Base-by-base conservation (phyloP, 2,888 invertebrate genomes). In the Gibbula magus region DNA sequence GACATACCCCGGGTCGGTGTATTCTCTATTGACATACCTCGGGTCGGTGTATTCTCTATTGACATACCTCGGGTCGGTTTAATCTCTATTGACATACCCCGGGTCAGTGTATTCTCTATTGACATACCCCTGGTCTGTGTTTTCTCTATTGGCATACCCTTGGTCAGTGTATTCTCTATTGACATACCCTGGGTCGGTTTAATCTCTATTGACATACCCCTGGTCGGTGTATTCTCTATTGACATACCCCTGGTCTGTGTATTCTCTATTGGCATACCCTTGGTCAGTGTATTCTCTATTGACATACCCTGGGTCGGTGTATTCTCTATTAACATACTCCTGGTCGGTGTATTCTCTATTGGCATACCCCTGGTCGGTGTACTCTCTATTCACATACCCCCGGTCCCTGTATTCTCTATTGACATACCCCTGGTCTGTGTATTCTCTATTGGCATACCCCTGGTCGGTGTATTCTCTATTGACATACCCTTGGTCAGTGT, bases 31-130 rank as follows among this genome's bases (percentile, higher is more conserved):
- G n/a, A n/a, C n/a, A 66, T 51, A 66, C 56, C 32, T 98, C 97
- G 78, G 98, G 98, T 89, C 98, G 95, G 91, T 98, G 96, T 79
- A 98, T 97, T 86, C 98, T 95, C 99, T 99, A 99, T n/a, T n/a
- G n/a, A n/a, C n/a, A 66, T 51, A 66, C 56, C 32, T 98, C 97
- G 78, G 98, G 98, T 89, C 98, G 95, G 91, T 98, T 96, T 79
- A 98, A 97, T 86, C 98, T 95, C 99, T 99, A 99, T n/a, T n/a
- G n/a, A n/a, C n/a, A 66, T 51, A 66, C 56, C 32, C 98, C 97
- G 78, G 98, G 98, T 89, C 98, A 95, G 91, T 98, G 96, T 79
- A 98, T 97, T 86, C 98, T 95, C 99, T 99, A 99, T n/a, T n/a
- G n/a, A n/a, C n/a, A 66, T 51, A 66, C 56, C 32, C 98, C 97